Evolutionary conservation across 2,797 vertebrate genomes (phyloP).

Genomic region (Decapterus maruadsi): DNA sequence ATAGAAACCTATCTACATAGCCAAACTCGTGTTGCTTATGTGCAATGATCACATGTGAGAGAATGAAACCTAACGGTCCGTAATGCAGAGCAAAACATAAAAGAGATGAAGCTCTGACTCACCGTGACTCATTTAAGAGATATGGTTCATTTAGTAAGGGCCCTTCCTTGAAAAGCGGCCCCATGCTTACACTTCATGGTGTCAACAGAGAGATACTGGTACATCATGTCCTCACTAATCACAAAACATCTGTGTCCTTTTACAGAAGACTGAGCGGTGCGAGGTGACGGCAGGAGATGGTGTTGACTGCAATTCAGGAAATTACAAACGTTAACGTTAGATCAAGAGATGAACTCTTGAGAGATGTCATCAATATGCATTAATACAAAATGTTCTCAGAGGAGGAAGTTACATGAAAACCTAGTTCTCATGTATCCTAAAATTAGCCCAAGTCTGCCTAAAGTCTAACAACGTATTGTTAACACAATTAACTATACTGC

Average conservation of each 20-base stretch:
- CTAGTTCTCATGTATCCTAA: not conserved
- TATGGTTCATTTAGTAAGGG: conserved; percentile 48
- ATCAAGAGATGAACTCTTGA: conserved; percentile 22
- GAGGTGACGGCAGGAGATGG: conserved; percentile 44
- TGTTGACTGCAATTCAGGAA: conserved; percentile 71
- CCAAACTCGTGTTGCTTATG: not conserved
- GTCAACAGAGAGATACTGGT: conserved; percentile 55
- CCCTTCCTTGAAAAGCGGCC: conserved; percentile 27
- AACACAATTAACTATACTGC: not conserved
- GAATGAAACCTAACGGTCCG: not conserved
- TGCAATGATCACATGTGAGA: not conserved
- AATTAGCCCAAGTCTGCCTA: not conserved
- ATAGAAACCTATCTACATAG: not conserved
- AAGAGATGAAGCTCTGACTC: conserved; percentile 39
- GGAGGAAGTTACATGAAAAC: conserved; percentile 13
- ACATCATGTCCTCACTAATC: conserved; percentile 60
- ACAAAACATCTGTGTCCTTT: conserved; percentile 34
- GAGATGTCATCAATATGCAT: conserved; percentile 50
- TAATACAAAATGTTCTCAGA: conserved; percentile 42
- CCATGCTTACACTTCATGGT: conserved; percentile 35
- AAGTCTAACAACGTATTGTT: no score
- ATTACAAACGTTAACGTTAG: conserved; percentile 46
- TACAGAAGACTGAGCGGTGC: conserved; percentile 30
- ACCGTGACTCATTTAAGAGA: conserved; percentile 66
- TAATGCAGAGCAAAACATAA: conserved; percentile 10